phyloP scores from a whole-genome alignment of 2,113 vertebrate genomes.

The Nipponia nippon region DNA sequence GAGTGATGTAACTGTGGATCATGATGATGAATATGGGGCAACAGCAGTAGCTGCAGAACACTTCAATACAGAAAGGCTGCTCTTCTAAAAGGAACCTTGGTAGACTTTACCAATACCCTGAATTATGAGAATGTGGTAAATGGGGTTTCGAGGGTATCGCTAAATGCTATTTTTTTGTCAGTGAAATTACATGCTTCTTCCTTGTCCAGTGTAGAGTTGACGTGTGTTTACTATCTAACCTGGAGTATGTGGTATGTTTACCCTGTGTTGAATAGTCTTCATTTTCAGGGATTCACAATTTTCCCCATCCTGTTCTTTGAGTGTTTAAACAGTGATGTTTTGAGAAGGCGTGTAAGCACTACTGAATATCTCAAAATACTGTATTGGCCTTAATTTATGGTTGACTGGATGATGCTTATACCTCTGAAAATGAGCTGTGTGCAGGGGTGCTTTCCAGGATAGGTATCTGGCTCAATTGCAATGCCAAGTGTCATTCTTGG shows the following conservation, averaged over 20 bases:
- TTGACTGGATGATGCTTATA: not conserved
- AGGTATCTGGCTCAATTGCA: not conserved
- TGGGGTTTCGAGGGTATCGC: rapidly evolving
- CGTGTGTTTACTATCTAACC: not conserved
- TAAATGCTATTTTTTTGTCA: not conserved
- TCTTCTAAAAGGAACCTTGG: not conserved
- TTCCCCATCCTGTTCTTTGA: not conserved
- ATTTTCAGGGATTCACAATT: not conserved
- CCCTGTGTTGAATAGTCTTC: not conserved
- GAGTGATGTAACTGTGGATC: not conserved
- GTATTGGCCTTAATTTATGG: not conserved
- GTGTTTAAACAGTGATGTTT: not conserved
- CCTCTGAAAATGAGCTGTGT: not conserved
- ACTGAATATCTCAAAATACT: not conserved
- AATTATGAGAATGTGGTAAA: not conserved
- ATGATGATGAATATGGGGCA: not conserved
- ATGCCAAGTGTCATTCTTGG: not conserved
- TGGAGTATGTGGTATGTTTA: not conserved
- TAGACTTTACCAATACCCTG: not conserved
- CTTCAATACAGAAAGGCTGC: not conserved
- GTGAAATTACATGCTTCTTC: not conserved
- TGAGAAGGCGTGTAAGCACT: not conserved
- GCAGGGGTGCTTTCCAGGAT: not conserved
- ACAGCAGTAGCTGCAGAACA: not conserved
- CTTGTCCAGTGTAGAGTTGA: not conserved